Evolutionary conservation across 2,888 invertebrate genomes (phyloP).

Genomic region (Gastracanthus pulcherrimus): DNA sequence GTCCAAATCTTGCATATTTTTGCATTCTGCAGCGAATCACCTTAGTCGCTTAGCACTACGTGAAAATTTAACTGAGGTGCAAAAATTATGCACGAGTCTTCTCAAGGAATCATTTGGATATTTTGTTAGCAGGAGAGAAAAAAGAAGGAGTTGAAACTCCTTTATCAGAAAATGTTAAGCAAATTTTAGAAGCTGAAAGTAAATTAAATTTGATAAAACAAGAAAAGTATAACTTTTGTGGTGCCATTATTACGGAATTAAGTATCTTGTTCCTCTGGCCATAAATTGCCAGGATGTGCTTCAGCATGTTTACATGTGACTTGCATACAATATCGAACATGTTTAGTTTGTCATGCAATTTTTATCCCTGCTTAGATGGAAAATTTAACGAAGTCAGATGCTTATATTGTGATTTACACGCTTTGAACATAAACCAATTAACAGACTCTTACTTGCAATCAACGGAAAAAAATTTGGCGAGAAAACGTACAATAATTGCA

Average conservation of each 20-base stretch:
- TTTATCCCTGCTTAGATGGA: slow-evolving; percentile 69
- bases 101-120: slow-evolving; percentile 69
- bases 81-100: slow-evolving; percentile 65
- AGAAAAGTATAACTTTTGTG: slow-evolving; percentile 71
- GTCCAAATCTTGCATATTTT: slow-evolving; percentile 67
- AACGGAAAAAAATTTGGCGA: slow-evolving; percentile 44
- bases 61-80: too few species aligned
- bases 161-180: slow-evolving; percentile 54
- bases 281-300: slow-evolving; percentile 72
- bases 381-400: slow-evolving; percentile 67
- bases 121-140: slow-evolving; percentile 70
- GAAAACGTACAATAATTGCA: background rate
- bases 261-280: slow-evolving; percentile 69
- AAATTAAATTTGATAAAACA: slow-evolving; percentile 54
- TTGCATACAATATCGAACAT: slow-evolving; percentile 64
- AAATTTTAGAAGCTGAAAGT: slow-evolving; percentile 61
- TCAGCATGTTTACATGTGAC: slow-evolving; percentile 72
- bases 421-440: slow-evolving; percentile 54
- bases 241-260: slow-evolving; percentile 66
- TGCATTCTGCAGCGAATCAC: slow-evolving; percentile 66
- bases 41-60: slow-evolving; percentile 60
- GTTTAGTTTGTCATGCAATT: slow-evolving; percentile 69
- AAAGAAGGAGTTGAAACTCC: slow-evolving; percentile 57
- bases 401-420: slow-evolving; percentile 71
- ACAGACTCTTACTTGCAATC: background rate